These are phyloP conservation scores for Pelobates cultripes DNA, from an alignment of 2,797 vertebrate species.

Conservation along the genomic window DNA sequence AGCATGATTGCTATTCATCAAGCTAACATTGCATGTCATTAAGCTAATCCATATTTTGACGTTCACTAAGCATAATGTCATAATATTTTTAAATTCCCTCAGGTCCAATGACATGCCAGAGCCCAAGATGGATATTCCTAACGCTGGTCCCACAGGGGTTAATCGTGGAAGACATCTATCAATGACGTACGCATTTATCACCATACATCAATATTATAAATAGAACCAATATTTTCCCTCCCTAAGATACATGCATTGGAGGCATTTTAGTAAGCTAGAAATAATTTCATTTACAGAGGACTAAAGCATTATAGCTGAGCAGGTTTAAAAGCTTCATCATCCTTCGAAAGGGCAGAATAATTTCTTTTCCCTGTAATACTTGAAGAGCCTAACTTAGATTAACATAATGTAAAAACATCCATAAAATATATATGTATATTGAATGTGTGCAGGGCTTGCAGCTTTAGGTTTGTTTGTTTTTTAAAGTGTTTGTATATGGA, in stretches of 20 bases:
- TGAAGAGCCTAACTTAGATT: constrained; percentile 17
- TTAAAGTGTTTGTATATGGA: background rate
- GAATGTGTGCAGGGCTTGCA: background rate
- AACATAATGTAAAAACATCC: background rate
- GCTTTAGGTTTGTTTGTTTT: background rate
- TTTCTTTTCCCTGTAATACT: constrained; percentile 34
- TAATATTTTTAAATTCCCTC: too few relatives aligned
- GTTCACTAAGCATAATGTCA: too few relatives aligned
- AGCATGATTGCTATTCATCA: too few relatives aligned
- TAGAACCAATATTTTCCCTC: background rate
- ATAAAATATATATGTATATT: constrained; percentile 2
- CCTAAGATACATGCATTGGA: background rate
- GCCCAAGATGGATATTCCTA: too few relatives aligned
- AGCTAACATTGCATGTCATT: too few relatives aligned
- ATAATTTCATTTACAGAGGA: constrained; percentile 23
- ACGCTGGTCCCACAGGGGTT: too few relatives aligned
- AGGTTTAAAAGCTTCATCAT: constrained; percentile 40
- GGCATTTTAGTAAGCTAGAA: constrained; percentile 20
- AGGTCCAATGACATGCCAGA: too few relatives aligned
- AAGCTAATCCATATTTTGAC: too few relatives aligned
- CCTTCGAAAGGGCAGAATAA: constrained; percentile 36
- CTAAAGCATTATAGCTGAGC: constrained; percentile 32
- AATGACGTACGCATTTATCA: background rate
- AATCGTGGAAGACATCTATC: too few relatives aligned
- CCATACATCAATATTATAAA: background rate